Conservation (phyloP, 2,797 vertebrate species). For the Anguilla obscura region DNA sequence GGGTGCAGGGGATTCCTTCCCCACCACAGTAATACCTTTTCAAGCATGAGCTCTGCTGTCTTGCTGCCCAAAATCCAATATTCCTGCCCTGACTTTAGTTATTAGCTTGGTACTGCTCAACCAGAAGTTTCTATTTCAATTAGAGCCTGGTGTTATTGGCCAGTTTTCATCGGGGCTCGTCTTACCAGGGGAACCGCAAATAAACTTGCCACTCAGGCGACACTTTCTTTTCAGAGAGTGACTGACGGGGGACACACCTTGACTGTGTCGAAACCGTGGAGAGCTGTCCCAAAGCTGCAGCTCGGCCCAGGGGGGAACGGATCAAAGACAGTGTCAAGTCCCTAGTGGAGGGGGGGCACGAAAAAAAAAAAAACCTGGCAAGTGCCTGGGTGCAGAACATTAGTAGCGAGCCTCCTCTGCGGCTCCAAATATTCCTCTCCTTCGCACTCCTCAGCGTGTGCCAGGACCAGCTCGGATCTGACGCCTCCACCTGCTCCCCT, state of each 20-base stretch:
- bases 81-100: conserved; percentile 64
- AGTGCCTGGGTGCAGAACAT: conserved; percentile 54
- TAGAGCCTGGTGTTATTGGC: conserved; percentile 53
- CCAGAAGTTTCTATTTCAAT: conserved; percentile 57
- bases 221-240: conserved; percentile 55
- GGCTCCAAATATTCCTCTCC: conserved; percentile 57
- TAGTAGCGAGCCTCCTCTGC: conserved; percentile 56
- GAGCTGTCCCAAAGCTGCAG: conserved; percentile 34
- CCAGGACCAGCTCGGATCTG: conserved; percentile 10
- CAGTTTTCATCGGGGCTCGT: conserved; percentile 52
- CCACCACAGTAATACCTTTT: conserved; percentile 54
- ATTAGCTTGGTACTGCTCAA: conserved; percentile 58
- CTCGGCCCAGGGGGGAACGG: neutral
- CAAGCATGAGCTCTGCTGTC: conserved; percentile 50
- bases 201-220: conserved; percentile 44
- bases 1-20: too few species aligned
- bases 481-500: conserved; percentile 60
- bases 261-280: neutral
- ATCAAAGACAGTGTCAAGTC: conserved; percentile 48
- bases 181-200: conserved; percentile 42
- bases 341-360: conserved; percentile 24
- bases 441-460: conserved; percentile 50
- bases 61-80: conserved; percentile 61
- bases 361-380: conserved; percentile 44
- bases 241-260: conserved; percentile 19